phyloP scores from a whole-genome alignment of 2,797 vertebrate species.

The Enteromius thamalakanensis region DNA sequence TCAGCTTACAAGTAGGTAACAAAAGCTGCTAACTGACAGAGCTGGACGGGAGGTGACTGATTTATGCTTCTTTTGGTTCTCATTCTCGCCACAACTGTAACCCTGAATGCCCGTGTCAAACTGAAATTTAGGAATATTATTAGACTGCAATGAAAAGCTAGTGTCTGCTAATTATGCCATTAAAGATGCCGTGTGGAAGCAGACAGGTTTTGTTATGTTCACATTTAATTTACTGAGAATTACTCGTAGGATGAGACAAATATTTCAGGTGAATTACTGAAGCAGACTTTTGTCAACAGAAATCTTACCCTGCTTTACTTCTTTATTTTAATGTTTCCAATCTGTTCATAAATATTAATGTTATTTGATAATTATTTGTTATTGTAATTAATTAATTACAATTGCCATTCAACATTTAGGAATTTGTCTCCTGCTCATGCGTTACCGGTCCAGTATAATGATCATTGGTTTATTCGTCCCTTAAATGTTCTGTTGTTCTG shows the following conservation, averaged over 20 bases:
- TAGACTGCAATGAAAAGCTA: conserved; percentile 19
- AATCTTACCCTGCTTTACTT: neutral
- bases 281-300: neutral
- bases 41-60: conserved; percentile 39
- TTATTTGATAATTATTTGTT: neutral
- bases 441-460: neutral
- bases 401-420: neutral
- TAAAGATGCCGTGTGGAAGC: neutral
- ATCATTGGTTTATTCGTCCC: neutral
- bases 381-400: neutral
- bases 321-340: neutral
- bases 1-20: conserved; percentile 58
- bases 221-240: neutral
- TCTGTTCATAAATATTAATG: neutral
- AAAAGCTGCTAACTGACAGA: conserved; percentile 34
- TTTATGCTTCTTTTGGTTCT: conserved; percentile 35
- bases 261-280: neutral
- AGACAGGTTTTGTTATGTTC: neutral
- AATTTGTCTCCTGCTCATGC: neutral
- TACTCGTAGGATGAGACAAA: neutral
- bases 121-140: conserved; percentile 24
- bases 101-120: conserved; percentile 21
- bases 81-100: conserved; percentile 20
- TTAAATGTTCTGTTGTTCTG: neutral
- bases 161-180: neutral